A percentile compares a stretch with the other conserved stretches of the same genome.
phyloP scores from a whole-genome alignment of 2,888 invertebrate genomes.

The Leptinotarsa tumamoca region DNA sequence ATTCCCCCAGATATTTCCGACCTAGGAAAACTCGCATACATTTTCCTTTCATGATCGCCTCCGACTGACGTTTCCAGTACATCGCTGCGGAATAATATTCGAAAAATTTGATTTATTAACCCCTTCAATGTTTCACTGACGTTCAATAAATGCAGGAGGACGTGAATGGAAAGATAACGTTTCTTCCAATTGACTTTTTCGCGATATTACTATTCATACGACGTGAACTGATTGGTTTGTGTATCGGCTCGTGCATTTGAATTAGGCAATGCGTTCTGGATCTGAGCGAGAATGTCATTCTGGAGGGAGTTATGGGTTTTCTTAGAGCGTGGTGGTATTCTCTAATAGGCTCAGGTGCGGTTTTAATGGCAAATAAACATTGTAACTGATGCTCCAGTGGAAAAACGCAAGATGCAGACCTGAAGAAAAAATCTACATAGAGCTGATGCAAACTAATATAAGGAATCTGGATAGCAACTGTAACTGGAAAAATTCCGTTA shows the following conservation, averaged over 20 bases:
- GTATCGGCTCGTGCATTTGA: conserved; percentile 7
- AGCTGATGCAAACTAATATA: too few relatives aligned
- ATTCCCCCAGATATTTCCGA: background rate
- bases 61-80: conserved; percentile 2
- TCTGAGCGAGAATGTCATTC: background rate
- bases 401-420: background rate
- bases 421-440: too few relatives aligned
- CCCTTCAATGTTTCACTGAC: conserved; percentile 3
- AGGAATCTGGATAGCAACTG: too few relatives aligned
- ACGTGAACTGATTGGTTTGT: conserved; percentile 12
- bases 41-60: background rate
- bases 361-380: background rate
- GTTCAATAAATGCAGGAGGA: conserved; percentile 17
- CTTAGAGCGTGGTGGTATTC: background rate
- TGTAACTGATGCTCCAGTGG: background rate
- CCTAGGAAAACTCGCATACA: background rate
- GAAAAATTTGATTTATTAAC: conserved; percentile 25
- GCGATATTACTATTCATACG: conserved; percentile 17
- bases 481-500: too few relatives aligned
- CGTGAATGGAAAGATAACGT: conserved; percentile 30
- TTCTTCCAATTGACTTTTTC: conserved; percentile 17
- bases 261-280: background rate
- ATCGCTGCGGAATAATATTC: conserved; percentile 10
- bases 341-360: background rate
- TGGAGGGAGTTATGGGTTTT: background rate